Percentiles rank a stretch among this genome's conserved stretches.
These are phyloP conservation scores for Haliaeetus leucogaster DNA, from an alignment of 2,113 vertebrate species.

Conservation along the genomic window DNA sequence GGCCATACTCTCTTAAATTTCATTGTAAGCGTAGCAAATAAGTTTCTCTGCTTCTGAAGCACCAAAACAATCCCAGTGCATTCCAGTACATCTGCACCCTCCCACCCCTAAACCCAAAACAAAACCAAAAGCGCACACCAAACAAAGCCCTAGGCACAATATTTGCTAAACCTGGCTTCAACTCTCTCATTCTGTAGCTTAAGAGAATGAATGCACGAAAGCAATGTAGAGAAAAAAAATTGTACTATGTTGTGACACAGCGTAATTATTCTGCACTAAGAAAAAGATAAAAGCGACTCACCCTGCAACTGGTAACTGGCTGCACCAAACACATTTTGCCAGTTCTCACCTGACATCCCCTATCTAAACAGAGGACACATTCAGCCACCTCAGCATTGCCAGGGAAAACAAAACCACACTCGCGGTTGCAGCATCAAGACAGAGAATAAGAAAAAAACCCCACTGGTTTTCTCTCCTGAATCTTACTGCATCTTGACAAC, in stretches of 20 bases:
- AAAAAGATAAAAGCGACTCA: not conserved
- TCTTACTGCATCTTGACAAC: not conserved
- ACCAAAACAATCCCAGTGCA: not conserved
- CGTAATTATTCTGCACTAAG: not conserved
- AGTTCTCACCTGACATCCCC: not conserved
- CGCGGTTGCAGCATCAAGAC: rapidly evolving
- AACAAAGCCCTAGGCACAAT: not conserved
- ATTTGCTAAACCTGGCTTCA: not conserved
- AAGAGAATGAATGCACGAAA: not conserved
- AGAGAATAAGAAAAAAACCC: not conserved
- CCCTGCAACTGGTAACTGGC: not conserved
- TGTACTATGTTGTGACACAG: not conserved
- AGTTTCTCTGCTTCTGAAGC: not conserved
- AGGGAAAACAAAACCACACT: not conserved
- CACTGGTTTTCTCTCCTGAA: not conserved
- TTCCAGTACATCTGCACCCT: not conserved
- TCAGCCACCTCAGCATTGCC: not conserved
- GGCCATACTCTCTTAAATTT: not conserved
- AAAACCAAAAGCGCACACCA: not conserved
- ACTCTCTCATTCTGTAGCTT: not conserved
- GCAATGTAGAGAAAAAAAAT: not conserved
- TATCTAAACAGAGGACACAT: not conserved
- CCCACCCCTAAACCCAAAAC: not conserved
- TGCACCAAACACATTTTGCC: not conserved
- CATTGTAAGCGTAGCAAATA: not conserved